A percentile compares a stretch with the other conserved stretches of the same genome.
Conservation (phyloP, 1,140 invertebrate genomes). For the Orius insidiosus region DNA sequence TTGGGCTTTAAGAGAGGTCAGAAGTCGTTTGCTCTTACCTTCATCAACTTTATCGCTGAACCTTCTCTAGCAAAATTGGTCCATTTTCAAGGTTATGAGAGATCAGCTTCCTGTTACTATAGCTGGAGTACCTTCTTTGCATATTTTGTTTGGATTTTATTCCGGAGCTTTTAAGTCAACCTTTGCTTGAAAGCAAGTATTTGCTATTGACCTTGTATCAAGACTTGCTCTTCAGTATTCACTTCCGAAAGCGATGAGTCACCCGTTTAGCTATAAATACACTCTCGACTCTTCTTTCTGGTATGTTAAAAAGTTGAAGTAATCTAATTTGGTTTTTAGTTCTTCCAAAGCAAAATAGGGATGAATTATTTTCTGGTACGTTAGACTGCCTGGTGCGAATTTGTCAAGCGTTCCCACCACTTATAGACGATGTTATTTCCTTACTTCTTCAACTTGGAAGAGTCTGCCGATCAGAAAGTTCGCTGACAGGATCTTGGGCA, state of each 20-base stretch:
- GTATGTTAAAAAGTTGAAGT: constrained; percentile 26
- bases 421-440: constrained; percentile 73
- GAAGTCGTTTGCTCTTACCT: constrained; percentile 90
- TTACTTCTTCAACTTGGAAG: constrained; percentile 72
- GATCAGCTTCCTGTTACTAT: constrained; percentile 78
- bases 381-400: constrained; percentile 71
- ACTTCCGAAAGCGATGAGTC: constrained; percentile 79
- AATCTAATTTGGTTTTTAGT: constrained; percentile 31
- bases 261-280: constrained; percentile 82
- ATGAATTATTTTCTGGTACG: constrained; percentile 64
- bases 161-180: constrained; percentile 83
- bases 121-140: constrained; percentile 91
- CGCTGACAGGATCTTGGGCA: constrained; percentile 32
- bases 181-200: constrained; percentile 90
- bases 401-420: constrained; percentile 78
- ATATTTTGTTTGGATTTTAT: constrained; percentile 95
- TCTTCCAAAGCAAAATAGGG: constrained; percentile 55
- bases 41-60: constrained; percentile 90
- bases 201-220: constrained; percentile 83
- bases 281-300: constrained; percentile 65
- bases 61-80: constrained; percentile 90
- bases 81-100: constrained; percentile 85
- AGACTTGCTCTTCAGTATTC: constrained; percentile 85
- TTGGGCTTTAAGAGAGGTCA: constrained; percentile 73
- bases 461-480: constrained; percentile 67